Evolutionary conservation across 2,113 vertebrate genomes (phyloP).

Genomic region (Ptilorrhoa leucosticta): DNA sequence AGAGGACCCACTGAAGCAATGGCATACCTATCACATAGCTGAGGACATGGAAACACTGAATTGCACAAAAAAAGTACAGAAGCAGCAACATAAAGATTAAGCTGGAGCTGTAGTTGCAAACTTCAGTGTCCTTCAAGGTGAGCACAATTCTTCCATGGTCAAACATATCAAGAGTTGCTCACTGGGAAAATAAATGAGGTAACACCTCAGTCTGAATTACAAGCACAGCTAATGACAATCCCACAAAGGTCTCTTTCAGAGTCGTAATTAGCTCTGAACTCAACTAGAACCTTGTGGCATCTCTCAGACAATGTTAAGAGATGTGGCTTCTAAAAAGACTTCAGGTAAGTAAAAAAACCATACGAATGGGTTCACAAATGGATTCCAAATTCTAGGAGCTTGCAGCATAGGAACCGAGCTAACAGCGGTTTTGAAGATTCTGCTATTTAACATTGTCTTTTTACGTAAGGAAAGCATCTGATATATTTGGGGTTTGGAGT

Average conservation of each 20-base stretch:
- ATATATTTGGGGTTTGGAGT: not conserved
- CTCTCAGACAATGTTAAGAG: not conserved
- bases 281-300: not conserved
- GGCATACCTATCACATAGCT: not conserved
- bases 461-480: not conserved
- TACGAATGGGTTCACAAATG: not conserved
- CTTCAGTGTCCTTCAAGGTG: not conserved
- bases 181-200: conserved; percentile 20
- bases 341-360: not conserved
- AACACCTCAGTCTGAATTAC: not conserved
- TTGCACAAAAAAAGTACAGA: not conserved
- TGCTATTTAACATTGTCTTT: not conserved
- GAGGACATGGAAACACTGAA: not conserved
- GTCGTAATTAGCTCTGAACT: not conserved
- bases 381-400: not conserved
- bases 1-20: not conserved
- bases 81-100: not conserved
- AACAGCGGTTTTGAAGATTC: not conserved
- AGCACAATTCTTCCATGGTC: not conserved
- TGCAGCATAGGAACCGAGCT: not conserved
- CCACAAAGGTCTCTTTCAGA: not conserved
- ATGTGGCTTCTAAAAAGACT: not conserved
- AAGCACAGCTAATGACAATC: not conserved
- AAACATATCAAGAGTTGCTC: not conserved
- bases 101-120: not conserved